Base-by-base conservation (phyloP, 53 echinoderm and acorn worm genomes). In the Antedon mediterranea region DNA sequence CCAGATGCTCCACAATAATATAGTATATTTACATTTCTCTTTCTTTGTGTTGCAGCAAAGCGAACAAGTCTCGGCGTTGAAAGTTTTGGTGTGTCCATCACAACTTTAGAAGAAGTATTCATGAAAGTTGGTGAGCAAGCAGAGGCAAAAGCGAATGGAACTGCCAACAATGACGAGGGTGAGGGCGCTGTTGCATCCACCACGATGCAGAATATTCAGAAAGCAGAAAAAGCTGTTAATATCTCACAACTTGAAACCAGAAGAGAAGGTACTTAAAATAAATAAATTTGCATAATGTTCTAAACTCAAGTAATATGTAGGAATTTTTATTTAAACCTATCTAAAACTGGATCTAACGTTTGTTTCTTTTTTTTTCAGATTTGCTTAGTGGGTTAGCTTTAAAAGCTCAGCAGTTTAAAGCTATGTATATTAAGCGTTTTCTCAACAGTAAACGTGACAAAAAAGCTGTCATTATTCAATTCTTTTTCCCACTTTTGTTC, bases 41-140 rank as follows among this genome's bases (percentile, higher is more conserved):
- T n/a, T n/a, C n/a, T n/a, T n/a, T n/a, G n/a, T n/a, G 11, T 77
- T 80, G 30, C 44, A 91, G 94, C 72, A 27, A 84, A 84, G 30
- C 74, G 83, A 30, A 43, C 75, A 31, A 30, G 75, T 8, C 85
- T 98, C 26, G 98, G 98, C 32, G 78, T 98, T 5, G 88, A 92
- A 84, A 98, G 98, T 42, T 98, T 92, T 81, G 98, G 98, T 9
- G 81, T 98, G 30, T 98, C 98, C 28, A 87, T 98, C 44, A 92
- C 98, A 32, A 98, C 98, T 72, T 84, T 98, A 88, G 98, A 98
- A 71, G 98, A 98, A 73, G 98, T 98, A 23, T 98, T 98, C 81
- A 93, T 98, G 92, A 98, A 98, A 77, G 98, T 87, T 0, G 98
- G 98, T 9, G 92, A 93, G 84, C 81, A 86, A 76, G 92, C 88